Evolutionary conservation across 2,888 invertebrate species (phyloP), one percentile per base, ranked within the genome.

Genomic region (Pegoplata infirma): DNA sequence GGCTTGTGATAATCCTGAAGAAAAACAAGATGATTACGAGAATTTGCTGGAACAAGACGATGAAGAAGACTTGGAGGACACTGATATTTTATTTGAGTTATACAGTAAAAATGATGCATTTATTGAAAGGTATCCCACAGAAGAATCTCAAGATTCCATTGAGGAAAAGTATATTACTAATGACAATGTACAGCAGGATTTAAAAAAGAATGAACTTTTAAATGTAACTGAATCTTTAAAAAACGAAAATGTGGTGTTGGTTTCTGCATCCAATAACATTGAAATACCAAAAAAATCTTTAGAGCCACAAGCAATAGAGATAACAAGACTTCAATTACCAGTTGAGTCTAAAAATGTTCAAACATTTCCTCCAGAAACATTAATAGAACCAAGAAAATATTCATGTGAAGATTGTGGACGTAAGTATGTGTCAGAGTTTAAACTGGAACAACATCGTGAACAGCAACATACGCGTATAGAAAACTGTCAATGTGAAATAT

Each of bases 371-470:
- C 53, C 68, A 28, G 56, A 77, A 32, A 46, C 64, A 3, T 32
- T 51, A 28, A 32, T 68, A 19, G 75, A 58, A 55, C 16, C 53
- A 5, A 36, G 68, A 32, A 47, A 74, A 28, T 66, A 61, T 53
- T 66, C 76, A 16, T 83, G 83, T 36, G 40, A 67, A 53, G 59
- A 80, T 10, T 83, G 83, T 46, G 81, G 81, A 0, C 82, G 82
- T 40, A 72, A 55, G 3, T 82, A 81, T 16, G 10, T 77, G 3
- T 49, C 82, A 6, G 80, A 80, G 16, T 78, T 81, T 5, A 82
- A 82, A 46, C 76, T 83, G 0, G 66, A 76, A 36, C 51, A 71
- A 19, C 83, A 83, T 49, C 59, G 51, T 1, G 61, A 81, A 14
- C 73, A n/a, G n/a, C n/a, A 81, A 7, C 82, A 81, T 46, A 80